These are phyloP conservation scores for Hypsibius dujardini DNA, from an alignment of 1,140 invertebrate species.

Conservation along the genomic window DNA sequence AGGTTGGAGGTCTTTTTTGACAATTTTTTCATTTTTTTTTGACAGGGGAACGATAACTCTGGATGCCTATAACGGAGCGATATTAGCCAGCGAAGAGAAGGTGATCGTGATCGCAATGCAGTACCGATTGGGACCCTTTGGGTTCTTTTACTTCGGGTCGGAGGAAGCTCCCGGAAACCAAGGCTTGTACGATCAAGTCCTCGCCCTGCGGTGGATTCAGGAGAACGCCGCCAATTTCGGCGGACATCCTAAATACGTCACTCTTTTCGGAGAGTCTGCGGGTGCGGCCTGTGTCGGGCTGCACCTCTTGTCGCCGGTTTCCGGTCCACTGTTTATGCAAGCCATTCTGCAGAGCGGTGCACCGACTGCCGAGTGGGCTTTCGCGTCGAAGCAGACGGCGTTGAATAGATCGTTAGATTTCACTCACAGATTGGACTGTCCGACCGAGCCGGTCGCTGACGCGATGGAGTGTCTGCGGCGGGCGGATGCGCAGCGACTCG, in stretches of 20 bases:
- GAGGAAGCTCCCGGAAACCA: conserved; percentile 44
- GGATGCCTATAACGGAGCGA: conserved; percentile 41
- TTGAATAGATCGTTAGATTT: conserved; percentile 54
- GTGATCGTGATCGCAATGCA: conserved; percentile 49
- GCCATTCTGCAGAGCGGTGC: conserved; percentile 55
- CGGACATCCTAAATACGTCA: conserved; percentile 31
- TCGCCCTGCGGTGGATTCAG: conserved; percentile 47
- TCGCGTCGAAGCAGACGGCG: conserved; percentile 60
- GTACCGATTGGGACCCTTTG: conserved; percentile 47
- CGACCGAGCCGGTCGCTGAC: conserved; percentile 44
- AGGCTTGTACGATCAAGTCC: conserved; percentile 57
- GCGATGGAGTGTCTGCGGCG: conserved; percentile 69
- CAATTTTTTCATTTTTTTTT: no score
- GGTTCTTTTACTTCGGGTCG: conserved; percentile 43
- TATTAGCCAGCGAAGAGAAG: conserved; percentile 30
- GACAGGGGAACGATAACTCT: conserved; percentile 61
- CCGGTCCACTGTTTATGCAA: conserved; percentile 24
- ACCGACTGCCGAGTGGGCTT: conserved; percentile 69
- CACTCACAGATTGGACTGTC: conserved; percentile 62
- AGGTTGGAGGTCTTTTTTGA: no score
- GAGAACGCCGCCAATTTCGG: conserved; percentile 32
- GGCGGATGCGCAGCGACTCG: conserved; percentile 63
- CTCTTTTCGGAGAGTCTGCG: conserved; percentile 42
- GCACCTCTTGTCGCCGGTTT: conserved; percentile 56
- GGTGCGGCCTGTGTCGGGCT: conserved; percentile 64